Percentiles rank a stretch among this genome's conserved stretches.
These are phyloP conservation scores for Bufotes viridis DNA, from an alignment of 2,797 vertebrate genomes.

Conservation along the genomic window DNA sequence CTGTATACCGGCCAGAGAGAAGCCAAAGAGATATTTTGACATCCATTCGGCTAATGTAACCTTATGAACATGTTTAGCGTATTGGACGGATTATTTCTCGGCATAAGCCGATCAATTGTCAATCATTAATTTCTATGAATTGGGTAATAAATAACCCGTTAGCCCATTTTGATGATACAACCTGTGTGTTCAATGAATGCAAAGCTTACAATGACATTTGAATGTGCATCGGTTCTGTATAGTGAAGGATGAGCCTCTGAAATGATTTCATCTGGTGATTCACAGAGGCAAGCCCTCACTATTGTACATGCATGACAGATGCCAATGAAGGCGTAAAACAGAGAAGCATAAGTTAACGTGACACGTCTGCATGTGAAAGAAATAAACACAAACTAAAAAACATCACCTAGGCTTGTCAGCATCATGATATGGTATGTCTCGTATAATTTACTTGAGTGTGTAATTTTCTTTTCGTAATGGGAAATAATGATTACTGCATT, in stretches of 20 bases:
- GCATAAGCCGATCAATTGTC: no score
- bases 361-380: background rate
- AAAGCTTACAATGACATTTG: background rate
- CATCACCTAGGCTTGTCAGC: background rate
- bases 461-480: slow-evolving; percentile 33
- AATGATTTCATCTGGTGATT: background rate
- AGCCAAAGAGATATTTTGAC: no score
- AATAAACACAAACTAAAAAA: slow-evolving; percentile 5
- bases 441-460: slow-evolving; percentile 18
- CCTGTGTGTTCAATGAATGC: background rate
- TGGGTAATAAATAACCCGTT: no score
- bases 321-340: background rate
- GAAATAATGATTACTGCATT: slow-evolving; percentile 34
- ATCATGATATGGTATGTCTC: slow-evolving; percentile 7
- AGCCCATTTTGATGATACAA: no score
- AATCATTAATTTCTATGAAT: no score
- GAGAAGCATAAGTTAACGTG: background rate
- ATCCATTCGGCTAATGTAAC: no score
- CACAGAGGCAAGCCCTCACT: background rate
- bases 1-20: no score
- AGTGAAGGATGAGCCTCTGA: background rate
- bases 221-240: background rate
- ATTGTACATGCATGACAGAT: background rate
- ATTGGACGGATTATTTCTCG: no score
- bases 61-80: no score